Evolutionary conservation across 2,888 invertebrate genomes (phyloP).

Genomic region (Tetragonula carbonaria): DNA sequence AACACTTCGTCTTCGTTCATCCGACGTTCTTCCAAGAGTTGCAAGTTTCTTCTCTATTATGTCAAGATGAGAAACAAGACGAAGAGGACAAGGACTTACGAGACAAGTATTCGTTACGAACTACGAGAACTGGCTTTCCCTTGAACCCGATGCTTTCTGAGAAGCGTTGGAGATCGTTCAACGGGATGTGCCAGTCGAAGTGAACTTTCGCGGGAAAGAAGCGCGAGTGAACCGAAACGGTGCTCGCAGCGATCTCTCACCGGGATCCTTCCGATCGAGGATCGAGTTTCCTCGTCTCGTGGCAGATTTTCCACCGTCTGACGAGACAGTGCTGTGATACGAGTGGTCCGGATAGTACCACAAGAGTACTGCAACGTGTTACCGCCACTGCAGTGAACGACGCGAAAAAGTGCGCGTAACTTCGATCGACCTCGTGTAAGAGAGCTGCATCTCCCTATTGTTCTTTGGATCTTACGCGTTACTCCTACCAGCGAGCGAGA

Average conservation of each 20-base stretch:
- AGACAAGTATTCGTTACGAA: neutral
- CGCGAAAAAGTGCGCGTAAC: constrained; percentile 69
- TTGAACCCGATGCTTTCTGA: neutral
- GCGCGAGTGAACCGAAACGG: constrained; percentile 31
- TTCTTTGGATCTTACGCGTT: constrained; percentile 30
- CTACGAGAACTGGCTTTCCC: neutral
- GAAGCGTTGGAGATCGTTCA: constrained; percentile 21
- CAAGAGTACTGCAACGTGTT: constrained; percentile 52
- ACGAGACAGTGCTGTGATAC: constrained; percentile 35
- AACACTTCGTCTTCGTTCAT: neutral
- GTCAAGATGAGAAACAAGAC: constrained; percentile 11
- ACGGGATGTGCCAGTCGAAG: constrained; percentile 32
- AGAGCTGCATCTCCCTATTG: neutral
- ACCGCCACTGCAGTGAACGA: constrained; percentile 65
- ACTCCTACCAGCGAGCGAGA: too few species aligned
- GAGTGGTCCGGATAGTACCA: constrained; percentile 27
- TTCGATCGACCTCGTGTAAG: constrained; percentile 24
- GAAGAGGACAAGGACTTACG: constrained; percentile 8
- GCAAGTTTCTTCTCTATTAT: neutral
- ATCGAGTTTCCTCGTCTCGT: neutral
- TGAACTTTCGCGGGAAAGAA: constrained; percentile 25
- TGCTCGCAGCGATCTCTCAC: constrained; percentile 22
- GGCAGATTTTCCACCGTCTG: neutral
- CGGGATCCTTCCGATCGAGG: constrained; percentile 22
- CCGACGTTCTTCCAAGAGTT: neutral